Evolutionary conservation across 2,888 invertebrate genomes (phyloP), one percentile per base, ranked within the genome.

Genomic region (Drosophila niveifrons): DNA sequence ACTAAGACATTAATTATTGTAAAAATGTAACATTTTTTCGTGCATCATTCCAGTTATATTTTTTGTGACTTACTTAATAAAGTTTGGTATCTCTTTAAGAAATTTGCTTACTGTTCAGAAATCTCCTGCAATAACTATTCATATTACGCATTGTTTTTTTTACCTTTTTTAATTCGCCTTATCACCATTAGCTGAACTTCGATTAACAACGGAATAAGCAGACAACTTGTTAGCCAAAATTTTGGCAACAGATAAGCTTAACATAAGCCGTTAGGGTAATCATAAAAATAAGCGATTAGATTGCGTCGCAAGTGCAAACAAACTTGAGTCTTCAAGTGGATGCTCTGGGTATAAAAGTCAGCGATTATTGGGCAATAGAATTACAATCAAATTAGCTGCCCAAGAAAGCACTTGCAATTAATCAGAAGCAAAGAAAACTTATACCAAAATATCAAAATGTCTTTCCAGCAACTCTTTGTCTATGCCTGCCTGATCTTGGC

Each of bases 311-410:
- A 64, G 82, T 88, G 61, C 85, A 69, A 3, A 3, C 4, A 69
- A 52, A 81, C 84, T 28, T 2, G 15, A 6, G 36, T 1, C 15
- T 3, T 3, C 1, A 39, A 13, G 11, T 39, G 39, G 57, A 11
- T n/a, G n/a, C 36, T n/a, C 11, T 2, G 28, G 56, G 57, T 85
- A 82, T 88, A 82, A 56, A 71, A 73, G 76, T 44, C 61, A 6
- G 17, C 28, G 43, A 28, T 46, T 53, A 11, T 15, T 11, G 10
- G 0, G 2, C 28, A 59, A 4, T 53, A 11, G 17, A 31, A 64
- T 41, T 61, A 83, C 34, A 69, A 67, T 1, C 44, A 15, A 48
- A 63, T 13, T 31, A 56, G 52, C 57, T 47, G 6, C 50, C 8
- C 15, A 34, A 52, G 17, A 44, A n/a, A 47, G 55, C 15, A 48